Evolutionary conservation across 2,888 invertebrate genomes (phyloP), one percentile per base, ranked within the genome.

Genomic region (Spodoptera picta): DNA sequence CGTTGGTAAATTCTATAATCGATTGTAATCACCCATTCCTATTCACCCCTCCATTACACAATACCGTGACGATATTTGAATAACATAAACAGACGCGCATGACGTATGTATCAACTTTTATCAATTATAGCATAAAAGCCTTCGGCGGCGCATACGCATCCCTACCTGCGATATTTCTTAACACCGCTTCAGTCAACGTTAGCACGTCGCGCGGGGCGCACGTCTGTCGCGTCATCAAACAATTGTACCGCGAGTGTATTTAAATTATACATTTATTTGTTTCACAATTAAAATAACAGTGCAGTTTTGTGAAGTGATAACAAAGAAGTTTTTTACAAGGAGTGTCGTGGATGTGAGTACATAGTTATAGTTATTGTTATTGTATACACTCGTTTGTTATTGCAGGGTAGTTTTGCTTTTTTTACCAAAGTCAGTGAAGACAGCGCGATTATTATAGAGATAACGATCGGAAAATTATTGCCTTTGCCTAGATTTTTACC

Each of bases 341-440:
- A 75, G 77, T 61, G 73, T 81, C 66, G 69, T 51, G 60, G 70
- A 82, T 87, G 87, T 87, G 64, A 87, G 87, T 87, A 71, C 1
- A 44, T 70, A 58, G 67, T 36, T 4, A 1, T 24, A 36, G 5
- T 14, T 46, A n/a, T 19, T 71, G 31, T 31, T 43, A 48, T 57
- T 54, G 60, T 67, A 60, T 68, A 27, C 55, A 53, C 0, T 23
- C 23, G 31, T 27, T 44, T 4, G 10, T 65, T 58, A 36, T 69
- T 69, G 60, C 14, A 62, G 60, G 73, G 69, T 76, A 56, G 62
- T 52, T 57, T 49, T 24, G 31, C 42, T 63, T 53, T 75, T 47
- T 62, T 57, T 50, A 27, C 11, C n/a, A 46, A 11, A 51, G 7
- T 48, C 9, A 19, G 2, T 19, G 60, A 60, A 77, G 56, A 56